A percentile compares a stretch with the other conserved stretches of the same genome.
These are phyloP conservation scores for Poecilobothrus nobilitatus DNA, from an alignment of 2,888 invertebrate genomes.

Conservation along the genomic window DNA sequence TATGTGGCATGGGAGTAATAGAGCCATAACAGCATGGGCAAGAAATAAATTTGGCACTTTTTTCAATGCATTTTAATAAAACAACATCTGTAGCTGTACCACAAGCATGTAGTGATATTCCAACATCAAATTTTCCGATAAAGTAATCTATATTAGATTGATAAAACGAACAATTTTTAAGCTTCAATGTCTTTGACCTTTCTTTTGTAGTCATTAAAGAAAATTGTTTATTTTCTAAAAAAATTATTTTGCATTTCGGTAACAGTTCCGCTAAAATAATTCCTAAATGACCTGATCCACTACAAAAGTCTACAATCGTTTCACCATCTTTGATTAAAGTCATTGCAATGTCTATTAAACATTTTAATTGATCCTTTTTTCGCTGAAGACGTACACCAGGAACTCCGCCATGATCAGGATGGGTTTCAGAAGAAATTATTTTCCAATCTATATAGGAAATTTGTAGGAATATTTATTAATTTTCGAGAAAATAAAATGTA, in stretches of 20 bases:
- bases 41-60: constrained; percentile 72
- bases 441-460: constrained; percentile 65
- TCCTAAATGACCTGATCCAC: constrained; percentile 89
- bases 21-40: constrained; percentile 94
- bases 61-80: constrained; percentile 68
- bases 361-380: constrained; percentile 82
- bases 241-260: constrained; percentile 66
- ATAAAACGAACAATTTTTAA: constrained; percentile 68
- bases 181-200: constrained; percentile 53
- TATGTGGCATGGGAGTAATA: constrained; percentile 68
- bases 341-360: constrained; percentile 67
- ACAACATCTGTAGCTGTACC: constrained; percentile 92
- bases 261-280: constrained; percentile 72
- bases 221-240: constrained; percentile 87
- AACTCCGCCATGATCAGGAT: constrained; percentile 69
- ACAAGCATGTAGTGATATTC: constrained; percentile 86
- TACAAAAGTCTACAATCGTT: constrained; percentile 85
- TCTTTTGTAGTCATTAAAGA: constrained; percentile 67
- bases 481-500: too few species aligned
- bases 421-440: constrained; percentile 60
- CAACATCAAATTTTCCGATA: constrained; percentile 70
- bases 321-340: constrained; percentile 59
- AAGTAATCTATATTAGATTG: constrained; percentile 91
- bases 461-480: background rate
- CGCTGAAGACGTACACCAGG: constrained; percentile 63